phyloP scores from a whole-genome alignment of 2,888 invertebrate genomes.

The Rhopalosiphum nymphaeae region DNA sequence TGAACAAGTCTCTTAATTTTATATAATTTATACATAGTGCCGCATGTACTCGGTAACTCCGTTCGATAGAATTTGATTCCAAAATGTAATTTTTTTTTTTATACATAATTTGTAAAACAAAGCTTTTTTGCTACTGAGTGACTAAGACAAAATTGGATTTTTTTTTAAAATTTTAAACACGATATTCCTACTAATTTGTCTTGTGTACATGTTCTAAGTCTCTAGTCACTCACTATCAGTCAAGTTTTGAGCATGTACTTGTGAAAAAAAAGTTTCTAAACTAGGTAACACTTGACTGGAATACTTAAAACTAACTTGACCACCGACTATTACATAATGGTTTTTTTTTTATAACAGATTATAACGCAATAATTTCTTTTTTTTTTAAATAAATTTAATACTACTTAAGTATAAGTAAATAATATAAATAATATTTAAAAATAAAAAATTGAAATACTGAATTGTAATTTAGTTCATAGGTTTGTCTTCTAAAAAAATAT shows the following conservation, averaged over 20 bases:
- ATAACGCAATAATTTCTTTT: conserved; percentile 55
- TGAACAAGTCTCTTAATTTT: conserved; percentile 66
- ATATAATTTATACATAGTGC: conserved; percentile 65
- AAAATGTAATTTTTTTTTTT: conserved; percentile 60
- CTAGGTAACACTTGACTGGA: conserved; percentile 59
- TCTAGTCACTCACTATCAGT: conserved; percentile 64
- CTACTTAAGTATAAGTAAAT: conserved; percentile 57
- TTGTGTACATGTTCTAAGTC: conserved; percentile 62
- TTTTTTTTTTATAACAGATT: conserved; percentile 49
- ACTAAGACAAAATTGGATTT: conserved; percentile 45
- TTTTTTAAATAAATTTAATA: conserved; percentile 49
- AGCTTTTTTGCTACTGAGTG: conserved; percentile 65
- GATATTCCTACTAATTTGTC: conserved; percentile 62
- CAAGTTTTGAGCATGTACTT: conserved; percentile 62
- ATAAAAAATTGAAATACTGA: conserved; percentile 46
- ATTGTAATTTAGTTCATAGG: conserved; percentile 63
- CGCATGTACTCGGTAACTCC: conserved; percentile 62
- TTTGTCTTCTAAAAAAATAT: conserved; percentile 58
- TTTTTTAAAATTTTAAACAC: conserved; percentile 51
- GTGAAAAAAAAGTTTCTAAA: conserved; percentile 54
- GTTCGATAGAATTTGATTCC: conserved; percentile 63
- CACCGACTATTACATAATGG: conserved; percentile 36
- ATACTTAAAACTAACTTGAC: conserved; percentile 62
- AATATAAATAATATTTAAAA: conserved; percentile 55
- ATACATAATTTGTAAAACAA: conserved; percentile 52